Evolutionary conservation across 2,888 invertebrate species (phyloP).

Genomic region (Lasius platythorax): DNA sequence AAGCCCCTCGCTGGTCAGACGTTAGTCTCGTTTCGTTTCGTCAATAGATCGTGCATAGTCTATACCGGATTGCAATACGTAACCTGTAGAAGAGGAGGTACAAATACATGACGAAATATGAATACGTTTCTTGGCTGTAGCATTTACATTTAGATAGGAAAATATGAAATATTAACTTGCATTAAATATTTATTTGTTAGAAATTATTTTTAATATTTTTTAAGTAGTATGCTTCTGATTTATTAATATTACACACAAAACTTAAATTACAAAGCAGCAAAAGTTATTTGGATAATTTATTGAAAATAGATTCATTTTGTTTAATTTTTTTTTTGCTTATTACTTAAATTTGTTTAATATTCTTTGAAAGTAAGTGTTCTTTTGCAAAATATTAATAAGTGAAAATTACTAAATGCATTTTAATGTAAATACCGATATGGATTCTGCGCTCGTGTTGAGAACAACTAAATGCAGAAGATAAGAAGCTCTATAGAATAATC

Average conservation of each 20-base stretch:
- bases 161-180: neutral
- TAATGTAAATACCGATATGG: neutral
- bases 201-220: neutral
- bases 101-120: neutral
- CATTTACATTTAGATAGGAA: neutral
- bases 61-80: neutral
- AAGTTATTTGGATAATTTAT: neutral
- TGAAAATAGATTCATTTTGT: neutral
- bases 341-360: neutral
- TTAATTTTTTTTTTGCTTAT: neutral
- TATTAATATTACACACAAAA: neutral
- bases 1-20: constrained; percentile 4
- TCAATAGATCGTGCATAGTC: neutral
- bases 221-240: neutral
- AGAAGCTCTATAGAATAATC: neutral
- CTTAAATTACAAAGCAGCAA: neutral
- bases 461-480: neutral
- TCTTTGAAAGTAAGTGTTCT: neutral
- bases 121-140: neutral
- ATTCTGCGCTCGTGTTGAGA: neutral
- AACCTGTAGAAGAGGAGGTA: neutral
- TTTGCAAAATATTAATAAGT: neutral
- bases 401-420: neutral
- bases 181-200: no score
- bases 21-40: neutral